Base-by-base conservation (phyloP, 2,113 vertebrate species). In the Cariama cristata region DNA sequence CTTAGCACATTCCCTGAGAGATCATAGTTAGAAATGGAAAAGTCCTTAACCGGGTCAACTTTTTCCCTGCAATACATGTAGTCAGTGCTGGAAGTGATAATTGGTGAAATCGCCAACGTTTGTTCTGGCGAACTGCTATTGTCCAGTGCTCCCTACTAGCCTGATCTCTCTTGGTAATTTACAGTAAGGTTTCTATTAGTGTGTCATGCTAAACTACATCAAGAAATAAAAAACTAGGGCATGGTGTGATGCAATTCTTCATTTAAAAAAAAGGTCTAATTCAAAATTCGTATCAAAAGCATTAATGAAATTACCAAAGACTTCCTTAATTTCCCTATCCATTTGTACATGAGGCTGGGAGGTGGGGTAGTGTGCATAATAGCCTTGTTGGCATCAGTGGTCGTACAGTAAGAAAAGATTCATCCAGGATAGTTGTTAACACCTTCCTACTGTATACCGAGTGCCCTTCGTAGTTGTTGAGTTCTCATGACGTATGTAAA, bases 1-100 rank as follows among this genome's bases (percentile, higher is more conserved):
- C 75, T 86, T 95, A 83, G 81, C 32, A 38, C 75, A 83, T 94
- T 95, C 90, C 88, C 63, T 80, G 53, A 62, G 88, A 93, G 40
- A 86, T 94, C 6, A 16, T 26, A 30, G 63, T 88, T 52, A 55
- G 85, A 90, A 92, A 90, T 92, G 86, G 93, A 95, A 91, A 91
- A 94, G 56, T 87, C 73, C 45, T 95, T 85, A 89, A 72, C 24
- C 16, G 30, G 82, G 67, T 92, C 90, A 80, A 0, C 52, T 55
- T 88, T 58, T 93, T 80, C n/a, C 82, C 40, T 68, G 49, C 22
- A 68, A 21, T 56, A 9, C 14, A 4, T 35, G 22, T 21, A 50
- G 75, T 59, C 85, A 38, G 50, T 67, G 52, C 68, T 97, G 90
- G 82, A 96, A 95, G 33, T n/a, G 72, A 69, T 66, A 44, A 45